Percentiles rank a stretch among this genome's conserved stretches.
phyloP scores from a whole-genome alignment of 2,113 vertebrate genomes.

The Ia io region DNA sequence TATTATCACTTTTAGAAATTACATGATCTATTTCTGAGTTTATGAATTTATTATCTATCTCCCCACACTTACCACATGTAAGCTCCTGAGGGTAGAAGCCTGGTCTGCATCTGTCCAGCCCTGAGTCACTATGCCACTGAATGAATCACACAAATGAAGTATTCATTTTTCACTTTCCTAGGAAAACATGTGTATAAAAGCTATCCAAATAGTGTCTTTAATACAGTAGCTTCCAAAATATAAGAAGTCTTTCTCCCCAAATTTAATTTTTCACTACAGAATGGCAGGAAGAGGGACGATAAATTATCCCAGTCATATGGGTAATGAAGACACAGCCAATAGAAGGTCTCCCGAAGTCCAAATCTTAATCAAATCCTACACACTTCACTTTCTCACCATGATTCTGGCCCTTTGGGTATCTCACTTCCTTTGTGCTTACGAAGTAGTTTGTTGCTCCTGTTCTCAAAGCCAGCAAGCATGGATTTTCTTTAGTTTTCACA shows the following conservation, averaged over 20 bases:
- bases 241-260: not conserved
- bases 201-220: not conserved
- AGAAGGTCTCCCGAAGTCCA: not conserved
- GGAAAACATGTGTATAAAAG: not conserved
- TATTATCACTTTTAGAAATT: not conserved
- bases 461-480: slow-evolving; percentile 42
- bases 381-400: not conserved
- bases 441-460: not conserved
- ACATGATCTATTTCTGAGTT: not conserved
- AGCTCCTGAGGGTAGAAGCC: not conserved
- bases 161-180: not conserved
- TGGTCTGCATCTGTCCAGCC: not conserved
- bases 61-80: not conserved
- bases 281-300: not conserved
- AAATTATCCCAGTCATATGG: not conserved
- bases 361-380: not conserved
- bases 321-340: not conserved
- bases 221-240: not conserved
- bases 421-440: slow-evolving; percentile 17
- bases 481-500: slow-evolving; percentile 49
- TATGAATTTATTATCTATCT: not conserved
- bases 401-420: not conserved
- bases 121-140: not conserved
- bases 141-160: not conserved
- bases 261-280: slow-evolving; percentile 35